Evolutionary conservation across 2,113 vertebrate species (phyloP).

Genomic region (Cynoglossus semilaevis): DNA sequence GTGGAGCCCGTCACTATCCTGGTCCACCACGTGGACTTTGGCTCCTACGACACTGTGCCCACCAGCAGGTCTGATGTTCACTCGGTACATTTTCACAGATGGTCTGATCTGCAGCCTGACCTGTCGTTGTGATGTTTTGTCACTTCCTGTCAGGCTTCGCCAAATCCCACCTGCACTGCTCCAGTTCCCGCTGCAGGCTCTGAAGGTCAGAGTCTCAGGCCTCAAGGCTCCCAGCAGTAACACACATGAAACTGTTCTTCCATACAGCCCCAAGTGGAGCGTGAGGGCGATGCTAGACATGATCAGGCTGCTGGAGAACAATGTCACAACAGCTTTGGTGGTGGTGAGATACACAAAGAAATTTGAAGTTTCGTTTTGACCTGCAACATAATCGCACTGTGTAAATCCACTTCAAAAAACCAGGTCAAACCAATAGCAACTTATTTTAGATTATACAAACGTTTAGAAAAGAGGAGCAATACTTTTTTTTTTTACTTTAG

Average conservation of each 20-base stretch:
- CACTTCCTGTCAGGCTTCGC: constrained; percentile 77
- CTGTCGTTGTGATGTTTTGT: not conserved
- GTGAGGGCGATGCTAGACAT: constrained; percentile 80
- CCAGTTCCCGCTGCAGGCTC: constrained; percentile 75
- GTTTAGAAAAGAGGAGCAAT: too few relatives aligned
- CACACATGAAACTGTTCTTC: constrained; percentile 68
- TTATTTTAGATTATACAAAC: too few relatives aligned
- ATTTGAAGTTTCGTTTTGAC: not conserved
- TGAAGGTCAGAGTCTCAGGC: constrained; percentile 81
- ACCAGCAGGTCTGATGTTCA: constrained; percentile 74
- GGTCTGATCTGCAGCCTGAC: too few relatives aligned
- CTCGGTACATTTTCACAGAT: not conserved
- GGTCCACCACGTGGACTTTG: constrained; percentile 90
- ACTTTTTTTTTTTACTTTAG: too few relatives aligned
- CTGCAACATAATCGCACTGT: too few relatives aligned
- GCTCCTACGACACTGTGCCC: constrained; percentile 80
- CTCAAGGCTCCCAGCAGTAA: constrained; percentile 77
- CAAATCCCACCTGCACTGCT: constrained; percentile 80
- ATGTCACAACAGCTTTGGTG: constrained; percentile 77
- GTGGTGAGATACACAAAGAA: constrained; percentile 65
- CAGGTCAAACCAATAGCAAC: too few relatives aligned
- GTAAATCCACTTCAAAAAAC: too few relatives aligned
- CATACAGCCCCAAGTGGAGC: constrained; percentile 88
- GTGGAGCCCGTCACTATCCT: constrained; percentile 77
- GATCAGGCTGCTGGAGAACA: constrained; percentile 79